These are phyloP conservation scores for Zophobas morio DNA, from an alignment of 1,140 invertebrate species.

Conservation along the genomic window DNA sequence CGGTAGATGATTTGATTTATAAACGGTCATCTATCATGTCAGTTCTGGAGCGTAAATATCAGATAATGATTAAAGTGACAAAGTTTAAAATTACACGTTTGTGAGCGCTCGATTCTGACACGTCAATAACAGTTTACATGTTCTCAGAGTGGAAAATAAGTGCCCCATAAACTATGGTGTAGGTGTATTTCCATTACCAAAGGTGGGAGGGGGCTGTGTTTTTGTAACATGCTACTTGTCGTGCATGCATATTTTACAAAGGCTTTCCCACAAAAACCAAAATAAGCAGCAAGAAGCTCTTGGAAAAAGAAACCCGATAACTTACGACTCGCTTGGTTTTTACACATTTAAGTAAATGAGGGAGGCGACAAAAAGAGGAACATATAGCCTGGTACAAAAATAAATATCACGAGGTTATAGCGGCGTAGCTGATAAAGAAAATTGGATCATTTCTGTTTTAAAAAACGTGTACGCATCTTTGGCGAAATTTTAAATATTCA, in stretches of 20 bases:
- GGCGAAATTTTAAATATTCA: background rate
- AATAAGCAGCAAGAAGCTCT: constrained; percentile 7
- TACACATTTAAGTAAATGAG: constrained; percentile 29
- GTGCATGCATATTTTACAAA: constrained; percentile 20
- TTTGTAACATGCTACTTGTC: constrained; percentile 21
- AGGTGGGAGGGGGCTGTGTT: background rate
- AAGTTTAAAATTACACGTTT: constrained; percentile 15
- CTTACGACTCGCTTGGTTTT: constrained; percentile 26
- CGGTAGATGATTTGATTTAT: constrained; percentile 18
- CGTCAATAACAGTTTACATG: background rate
- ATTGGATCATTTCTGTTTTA: background rate
- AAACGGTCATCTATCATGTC: background rate
- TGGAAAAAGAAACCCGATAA: constrained; percentile 9
- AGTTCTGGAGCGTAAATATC: background rate
- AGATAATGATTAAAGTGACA: constrained; percentile 28
- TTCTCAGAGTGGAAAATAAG: background rate
- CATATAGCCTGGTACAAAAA: background rate
- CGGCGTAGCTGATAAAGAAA: background rate
- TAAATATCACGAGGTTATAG: background rate
- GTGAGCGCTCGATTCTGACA: background rate
- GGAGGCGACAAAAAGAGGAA: background rate
- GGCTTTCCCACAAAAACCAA: constrained; percentile 22
- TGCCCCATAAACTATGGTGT: background rate
- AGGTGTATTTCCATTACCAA: background rate
- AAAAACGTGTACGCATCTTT: background rate